phyloP scores from a whole-genome alignment of 1,140 invertebrate genomes.

The Micrasema minimum region DNA sequence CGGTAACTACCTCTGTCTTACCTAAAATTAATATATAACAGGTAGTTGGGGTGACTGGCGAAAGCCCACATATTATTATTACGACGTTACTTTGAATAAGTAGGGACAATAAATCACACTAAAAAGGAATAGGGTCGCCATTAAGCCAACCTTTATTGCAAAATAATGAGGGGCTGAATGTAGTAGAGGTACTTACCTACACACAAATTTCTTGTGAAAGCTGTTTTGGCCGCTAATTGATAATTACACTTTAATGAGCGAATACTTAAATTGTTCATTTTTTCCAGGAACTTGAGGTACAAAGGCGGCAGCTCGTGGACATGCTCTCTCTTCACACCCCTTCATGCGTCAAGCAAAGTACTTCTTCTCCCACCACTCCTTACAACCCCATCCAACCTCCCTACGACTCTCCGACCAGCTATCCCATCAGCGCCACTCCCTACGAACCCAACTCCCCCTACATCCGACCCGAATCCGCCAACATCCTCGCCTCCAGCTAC shows the following conservation, averaged over 20 bases:
- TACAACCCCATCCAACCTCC: slow-evolving; percentile 61
- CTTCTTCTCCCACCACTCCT: slow-evolving; percentile 57
- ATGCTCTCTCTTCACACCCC: slow-evolving; percentile 78
- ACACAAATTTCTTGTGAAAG: not conserved
- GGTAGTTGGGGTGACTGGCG: no score
- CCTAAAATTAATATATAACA: no score
- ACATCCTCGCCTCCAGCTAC: slow-evolving; percentile 66
- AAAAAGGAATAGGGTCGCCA: no score
- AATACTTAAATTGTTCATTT: no score
- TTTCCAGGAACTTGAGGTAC: slow-evolving; percentile 76
- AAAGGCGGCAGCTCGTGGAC: slow-evolving; percentile 77
- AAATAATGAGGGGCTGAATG: not conserved
- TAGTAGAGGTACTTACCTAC: not conserved
- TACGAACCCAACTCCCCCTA: slow-evolving; percentile 64
- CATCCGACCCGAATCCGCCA: slow-evolving; percentile 65
- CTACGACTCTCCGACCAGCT: slow-evolving; percentile 62
- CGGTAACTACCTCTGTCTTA: no score
- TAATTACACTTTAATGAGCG: not conserved
- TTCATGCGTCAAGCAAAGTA: slow-evolving; percentile 74
- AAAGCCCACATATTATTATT: no score
- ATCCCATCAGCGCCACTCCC: slow-evolving; percentile 56
- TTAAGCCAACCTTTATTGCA: not conserved
- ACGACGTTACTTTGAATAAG: no score
- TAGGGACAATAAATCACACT: no score
- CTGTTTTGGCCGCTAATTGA: not conserved